Evolutionary conservation across 64 coral and sea anemone species (phyloP), one percentile per base, ranked within the genome.

Genomic region (Montipora capricornis): DNA sequence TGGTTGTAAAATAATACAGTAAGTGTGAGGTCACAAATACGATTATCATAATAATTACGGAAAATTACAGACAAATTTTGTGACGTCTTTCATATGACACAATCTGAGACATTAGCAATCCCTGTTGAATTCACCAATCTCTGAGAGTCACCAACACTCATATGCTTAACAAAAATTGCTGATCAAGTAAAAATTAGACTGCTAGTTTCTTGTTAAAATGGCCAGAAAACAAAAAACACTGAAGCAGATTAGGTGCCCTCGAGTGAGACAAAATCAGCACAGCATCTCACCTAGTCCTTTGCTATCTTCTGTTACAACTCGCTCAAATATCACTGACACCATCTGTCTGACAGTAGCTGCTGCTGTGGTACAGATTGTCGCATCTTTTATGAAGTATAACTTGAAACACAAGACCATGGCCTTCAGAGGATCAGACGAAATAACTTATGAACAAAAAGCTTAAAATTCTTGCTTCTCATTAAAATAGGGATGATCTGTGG

Each of bases 311-410:
- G 87, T 82, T 6, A 99, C 92, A 24, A 99, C 97, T 58, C 97
- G 94, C n/a, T 99, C 97, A 96, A 99, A 99, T 48, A 95, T 93
- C 4, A 94, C 97, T 20, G 97, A 99, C 17, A 99, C 95, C 95
- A 99, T 99, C 68, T 99, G 97, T 49, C 97, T 89, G 2, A 99
- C 95, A 68, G 94, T 99, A 4, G 97, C 97, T 24, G 97, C 97
- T 6, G 97, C 97, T 44, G 97, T 99, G 17, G 92, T 90, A 68
- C 97, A 96, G 8, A 96, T 90, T 20, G 97, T 99, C 29, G 95
- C 44, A 87, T 99, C 97, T 81, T 99, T 99, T 20, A 89, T 80
- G 88, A 96, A 99, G 50, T 99, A 96, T 11, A 99, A 84, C 47
- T 93, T 96, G 89, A 99, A 99, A 52, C 97, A 99, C 26, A 99